A percentile compares a stretch with the other conserved stretches of the same genome.
These are phyloP conservation scores for Heliconius aoede DNA, from an alignment of 2,888 invertebrate genomes.

Conservation along the genomic window DNA sequence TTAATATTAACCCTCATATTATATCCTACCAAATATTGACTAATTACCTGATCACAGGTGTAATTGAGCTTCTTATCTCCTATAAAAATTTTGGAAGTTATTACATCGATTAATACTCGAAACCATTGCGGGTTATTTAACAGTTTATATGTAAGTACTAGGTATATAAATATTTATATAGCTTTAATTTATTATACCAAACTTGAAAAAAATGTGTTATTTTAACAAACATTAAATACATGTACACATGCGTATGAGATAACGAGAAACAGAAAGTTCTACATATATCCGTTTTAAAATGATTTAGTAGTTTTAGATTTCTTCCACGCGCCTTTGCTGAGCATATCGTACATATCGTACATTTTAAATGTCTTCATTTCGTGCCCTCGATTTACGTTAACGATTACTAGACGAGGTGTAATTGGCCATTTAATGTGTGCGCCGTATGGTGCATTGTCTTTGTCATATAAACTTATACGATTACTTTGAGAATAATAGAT, in stretches of 20 bases:
- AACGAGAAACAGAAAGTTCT: background rate
- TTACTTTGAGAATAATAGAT: background rate
- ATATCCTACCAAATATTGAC: background rate
- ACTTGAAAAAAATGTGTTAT: too few species aligned
- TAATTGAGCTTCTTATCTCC: too few species aligned
- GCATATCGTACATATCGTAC: constrained; percentile 11
- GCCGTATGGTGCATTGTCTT: constrained; percentile 27
- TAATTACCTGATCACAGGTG: background rate
- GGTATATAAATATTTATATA: too few species aligned
- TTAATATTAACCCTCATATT: constrained; percentile 52
- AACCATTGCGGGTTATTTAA: too few species aligned
- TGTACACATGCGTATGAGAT: background rate
- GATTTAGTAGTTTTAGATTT: background rate
- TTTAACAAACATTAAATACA: too few species aligned
- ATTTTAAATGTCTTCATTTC: constrained; percentile 47
- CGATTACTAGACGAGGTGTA: constrained; percentile 43
- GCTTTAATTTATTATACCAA: too few species aligned
- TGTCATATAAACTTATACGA: constrained; percentile 12
- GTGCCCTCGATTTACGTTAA: constrained; percentile 22
- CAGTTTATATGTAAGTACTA: too few species aligned
- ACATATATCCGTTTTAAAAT: constrained; percentile 9
- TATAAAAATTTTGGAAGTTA: too few species aligned
- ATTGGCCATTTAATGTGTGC: constrained; percentile 55
- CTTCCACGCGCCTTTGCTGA: constrained; percentile 4
- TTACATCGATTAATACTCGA: too few species aligned